Evolutionary conservation across 2,888 invertebrate species (phyloP).

Genomic region (Volucella bombylans): DNA sequence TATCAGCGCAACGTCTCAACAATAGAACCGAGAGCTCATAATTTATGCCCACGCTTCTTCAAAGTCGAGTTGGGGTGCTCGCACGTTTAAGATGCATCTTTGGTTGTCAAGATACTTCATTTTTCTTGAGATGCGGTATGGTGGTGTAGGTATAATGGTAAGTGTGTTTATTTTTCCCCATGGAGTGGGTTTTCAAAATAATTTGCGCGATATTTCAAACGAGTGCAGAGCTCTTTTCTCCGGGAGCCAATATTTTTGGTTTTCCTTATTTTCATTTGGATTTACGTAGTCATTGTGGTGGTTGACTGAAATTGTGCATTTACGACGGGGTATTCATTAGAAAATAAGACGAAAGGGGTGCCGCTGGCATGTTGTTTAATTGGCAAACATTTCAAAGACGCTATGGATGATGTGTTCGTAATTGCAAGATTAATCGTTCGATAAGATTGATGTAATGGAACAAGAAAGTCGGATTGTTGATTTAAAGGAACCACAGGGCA

Average conservation of each 20-base stretch:
- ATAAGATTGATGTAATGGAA: constrained; percentile 4
- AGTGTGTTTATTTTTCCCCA: constrained; percentile 62
- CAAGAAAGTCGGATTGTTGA: neutral
- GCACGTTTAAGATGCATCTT: constrained; percentile 9
- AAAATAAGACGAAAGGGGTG: neutral
- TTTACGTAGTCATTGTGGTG: neutral
- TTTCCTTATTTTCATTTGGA: constrained; percentile 22
- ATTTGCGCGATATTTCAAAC: constrained; percentile 58
- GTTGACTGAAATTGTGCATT: constrained; percentile 9
- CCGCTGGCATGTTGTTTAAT: constrained; percentile 14
- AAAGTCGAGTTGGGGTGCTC: neutral
- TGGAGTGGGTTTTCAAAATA: constrained; percentile 65
- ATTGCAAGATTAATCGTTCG: constrained; percentile 14
- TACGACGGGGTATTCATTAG: neutral
- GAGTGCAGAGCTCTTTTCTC: constrained; percentile 11
- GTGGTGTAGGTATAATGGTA: neutral
- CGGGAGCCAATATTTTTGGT: constrained; percentile 26
- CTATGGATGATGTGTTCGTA: constrained; percentile 1
- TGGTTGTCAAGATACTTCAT: constrained; percentile 52
- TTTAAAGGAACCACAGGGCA: neutral
- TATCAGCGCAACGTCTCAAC: constrained; percentile 2
- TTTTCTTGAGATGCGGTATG: neutral
- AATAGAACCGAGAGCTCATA: constrained; percentile 42
- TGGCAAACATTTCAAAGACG: constrained; percentile 46
- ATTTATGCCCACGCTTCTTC: constrained; percentile 23